Percentiles rank a stretch among this genome's conserved stretches.
Evolutionary conservation across 2,888 invertebrate genomes (phyloP).

Genomic region (Ophion ellenae): DNA sequence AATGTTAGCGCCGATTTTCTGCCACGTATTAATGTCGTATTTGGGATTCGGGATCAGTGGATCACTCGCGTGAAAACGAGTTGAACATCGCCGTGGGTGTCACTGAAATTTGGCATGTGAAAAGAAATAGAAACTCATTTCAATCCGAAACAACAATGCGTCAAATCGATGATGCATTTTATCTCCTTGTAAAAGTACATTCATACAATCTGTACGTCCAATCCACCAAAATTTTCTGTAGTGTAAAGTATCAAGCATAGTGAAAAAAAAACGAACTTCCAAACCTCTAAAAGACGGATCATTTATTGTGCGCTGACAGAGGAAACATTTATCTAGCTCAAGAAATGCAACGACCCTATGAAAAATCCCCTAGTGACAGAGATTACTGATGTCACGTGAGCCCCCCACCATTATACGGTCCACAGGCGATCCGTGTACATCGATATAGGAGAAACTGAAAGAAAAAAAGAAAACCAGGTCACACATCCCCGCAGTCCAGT

Average conservation of each 20-base stretch:
- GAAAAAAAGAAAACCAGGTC: constrained; percentile 44
- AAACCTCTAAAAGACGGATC: not conserved
- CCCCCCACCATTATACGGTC: constrained; percentile 35
- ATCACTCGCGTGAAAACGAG: not conserved
- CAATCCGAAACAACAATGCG: not conserved
- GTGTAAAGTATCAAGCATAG: not conserved
- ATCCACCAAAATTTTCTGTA: not conserved
- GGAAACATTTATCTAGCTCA: constrained; percentile 12
- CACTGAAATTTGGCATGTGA: not conserved
- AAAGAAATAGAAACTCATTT: not conserved
- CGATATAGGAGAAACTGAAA: not conserved
- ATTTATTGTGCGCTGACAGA: constrained; percentile 1
- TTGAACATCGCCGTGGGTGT: not conserved
- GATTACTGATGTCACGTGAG: constrained; percentile 34
- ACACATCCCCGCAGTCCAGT: constrained; percentile 12
- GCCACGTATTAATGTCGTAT: not conserved
- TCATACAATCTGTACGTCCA: not conserved
- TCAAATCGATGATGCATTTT: not conserved
- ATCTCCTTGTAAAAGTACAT: not conserved
- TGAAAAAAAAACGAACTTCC: not conserved
- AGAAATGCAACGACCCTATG: constrained; percentile 2
- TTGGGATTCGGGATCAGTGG: not conserved
- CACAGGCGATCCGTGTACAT: constrained; percentile 27
- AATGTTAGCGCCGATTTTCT: constrained; percentile 23
- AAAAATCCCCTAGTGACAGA: not conserved